A percentile compares a stretch with the other conserved stretches of the same genome.
These are phyloP conservation scores for Blastobasis lacticolella DNA, from an alignment of 2,888 invertebrate species.

Conservation along the genomic window DNA sequence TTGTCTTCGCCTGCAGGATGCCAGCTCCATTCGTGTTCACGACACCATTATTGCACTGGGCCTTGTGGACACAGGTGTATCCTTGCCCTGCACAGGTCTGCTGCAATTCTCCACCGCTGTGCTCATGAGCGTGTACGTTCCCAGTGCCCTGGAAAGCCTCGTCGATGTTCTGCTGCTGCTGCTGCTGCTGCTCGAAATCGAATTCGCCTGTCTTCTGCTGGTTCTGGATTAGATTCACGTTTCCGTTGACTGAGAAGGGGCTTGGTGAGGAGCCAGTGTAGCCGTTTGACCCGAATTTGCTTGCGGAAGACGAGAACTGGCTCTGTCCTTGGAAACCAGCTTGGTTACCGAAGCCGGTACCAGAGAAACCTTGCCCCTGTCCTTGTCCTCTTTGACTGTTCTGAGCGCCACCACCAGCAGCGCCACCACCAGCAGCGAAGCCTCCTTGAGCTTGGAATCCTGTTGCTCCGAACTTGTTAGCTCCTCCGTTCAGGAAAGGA, in stretches of 20 bases:
- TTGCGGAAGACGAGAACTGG: constrained; percentile 19
- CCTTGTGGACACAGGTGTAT: constrained; percentile 75
- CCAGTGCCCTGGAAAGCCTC: constrained; percentile 50
- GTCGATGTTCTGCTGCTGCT: constrained; percentile 52
- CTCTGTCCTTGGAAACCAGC: constrained; percentile 9
- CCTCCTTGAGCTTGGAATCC: constrained; percentile 16
- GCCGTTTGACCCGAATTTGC: constrained; percentile 34
- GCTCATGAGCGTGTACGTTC: constrained; percentile 40
- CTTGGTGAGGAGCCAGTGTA: constrained; percentile 55
- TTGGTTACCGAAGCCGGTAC: constrained; percentile 15
- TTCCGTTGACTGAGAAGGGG: constrained; percentile 50
- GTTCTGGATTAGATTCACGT: constrained; percentile 51
- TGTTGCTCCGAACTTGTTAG: constrained; percentile 18
- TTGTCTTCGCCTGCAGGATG: constrained; percentile 60
- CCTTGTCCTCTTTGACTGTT: not conserved
- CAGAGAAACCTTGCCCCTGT: constrained; percentile 5
- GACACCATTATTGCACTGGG: constrained; percentile 76
- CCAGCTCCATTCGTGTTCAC: constrained; percentile 65
- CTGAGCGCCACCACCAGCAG: constrained; percentile 8
- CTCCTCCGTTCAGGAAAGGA: constrained; percentile 45
- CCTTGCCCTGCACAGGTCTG: constrained; percentile 74
- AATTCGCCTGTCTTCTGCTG: constrained; percentile 42
- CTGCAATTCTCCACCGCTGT: constrained; percentile 49
- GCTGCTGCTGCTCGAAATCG: constrained; percentile 44
- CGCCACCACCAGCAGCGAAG: constrained; percentile 11